These are phyloP conservation scores for Athripsodes cinereus DNA, from an alignment of 2,888 invertebrate genomes.

Conservation along the genomic window DNA sequence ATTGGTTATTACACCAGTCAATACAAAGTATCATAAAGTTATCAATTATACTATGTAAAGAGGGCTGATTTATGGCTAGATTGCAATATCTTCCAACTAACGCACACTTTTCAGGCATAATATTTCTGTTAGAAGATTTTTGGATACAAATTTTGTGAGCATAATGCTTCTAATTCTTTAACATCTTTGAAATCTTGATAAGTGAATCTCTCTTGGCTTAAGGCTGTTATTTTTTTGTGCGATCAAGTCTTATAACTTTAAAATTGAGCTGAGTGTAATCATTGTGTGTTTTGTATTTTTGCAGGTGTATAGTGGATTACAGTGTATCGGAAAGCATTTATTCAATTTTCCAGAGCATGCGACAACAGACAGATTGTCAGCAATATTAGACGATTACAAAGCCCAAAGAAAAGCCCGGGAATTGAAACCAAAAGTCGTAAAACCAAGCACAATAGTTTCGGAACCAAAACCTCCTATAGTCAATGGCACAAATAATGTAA, in stretches of 20 bases:
- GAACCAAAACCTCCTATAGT: neutral
- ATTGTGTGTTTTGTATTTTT: slow-evolving; percentile 4
- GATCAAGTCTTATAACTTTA: neutral
- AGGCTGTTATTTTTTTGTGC: neutral
- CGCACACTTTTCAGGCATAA: no score
- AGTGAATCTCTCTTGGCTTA: neutral
- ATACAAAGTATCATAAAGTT: no score
- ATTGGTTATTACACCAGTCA: no score
- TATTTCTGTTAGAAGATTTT: no score
- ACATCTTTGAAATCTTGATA: no score
- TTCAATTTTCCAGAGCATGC: slow-evolving; percentile 20
- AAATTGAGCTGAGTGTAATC: no score
- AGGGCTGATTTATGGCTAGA: no score
- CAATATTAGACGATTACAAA: slow-evolving; percentile 19
- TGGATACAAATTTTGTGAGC: no score
- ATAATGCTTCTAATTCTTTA: no score
- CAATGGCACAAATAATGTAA: neutral
- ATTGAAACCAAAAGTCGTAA: slow-evolving; percentile 8
- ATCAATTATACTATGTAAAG: no score
- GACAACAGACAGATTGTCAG: slow-evolving; percentile 12
- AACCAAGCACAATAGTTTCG: neutral
- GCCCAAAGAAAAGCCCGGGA: slow-evolving; percentile 15
- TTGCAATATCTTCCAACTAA: no score
- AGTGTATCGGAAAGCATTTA: slow-evolving; percentile 20
- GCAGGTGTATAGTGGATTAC: slow-evolving; percentile 16